Percentiles rank a stretch among this genome's conserved stretches.
These are phyloP conservation scores for Allobates femoralis DNA, from an alignment of 2,797 vertebrate genomes.

Conservation along the genomic window DNA sequence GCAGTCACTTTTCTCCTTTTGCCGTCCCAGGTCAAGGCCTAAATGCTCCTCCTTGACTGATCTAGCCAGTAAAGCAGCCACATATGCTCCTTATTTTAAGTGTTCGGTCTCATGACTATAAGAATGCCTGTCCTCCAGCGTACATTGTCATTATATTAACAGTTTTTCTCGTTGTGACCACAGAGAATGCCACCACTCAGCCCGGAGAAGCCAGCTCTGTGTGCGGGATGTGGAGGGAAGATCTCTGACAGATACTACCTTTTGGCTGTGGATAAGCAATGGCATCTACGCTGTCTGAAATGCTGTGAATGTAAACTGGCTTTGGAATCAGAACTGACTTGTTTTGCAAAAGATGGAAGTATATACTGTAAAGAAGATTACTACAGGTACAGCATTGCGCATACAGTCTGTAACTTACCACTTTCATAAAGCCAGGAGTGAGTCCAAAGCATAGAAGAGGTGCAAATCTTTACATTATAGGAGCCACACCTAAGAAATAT, in stretches of 20 bases:
- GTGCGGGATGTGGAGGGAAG: slow-evolving; percentile 95
- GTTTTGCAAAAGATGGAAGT: slow-evolving; percentile 98
- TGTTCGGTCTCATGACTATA: neutral
- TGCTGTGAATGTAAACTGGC: slow-evolving; percentile 99
- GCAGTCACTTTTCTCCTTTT: neutral
- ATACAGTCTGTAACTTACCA: neutral
- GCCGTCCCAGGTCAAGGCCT: neutral
- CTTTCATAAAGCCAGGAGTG: neutral
- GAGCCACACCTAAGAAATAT: neutral
- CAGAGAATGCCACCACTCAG: slow-evolving; percentile 95
- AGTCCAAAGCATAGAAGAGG: neutral
- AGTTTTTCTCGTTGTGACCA: neutral
- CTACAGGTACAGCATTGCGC: slow-evolving; percentile 86
- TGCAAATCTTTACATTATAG: neutral
- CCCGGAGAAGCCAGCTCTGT: slow-evolving; percentile 96
- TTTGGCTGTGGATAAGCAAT: slow-evolving; percentile 98
- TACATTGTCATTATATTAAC: slow-evolving; percentile 25
- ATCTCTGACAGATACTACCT: slow-evolving; percentile 99
- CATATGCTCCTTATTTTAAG: slow-evolving; percentile 17
- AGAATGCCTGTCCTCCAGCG: neutral
- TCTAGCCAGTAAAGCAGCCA: neutral
- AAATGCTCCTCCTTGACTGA: neutral
- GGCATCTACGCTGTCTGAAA: slow-evolving; percentile 97
- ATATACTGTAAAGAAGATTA: slow-evolving; percentile 99
- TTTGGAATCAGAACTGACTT: slow-evolving; percentile 97